Evolutionary conservation across 2,797 vertebrate species (phyloP), one percentile per base, ranked within the genome.

Genomic region (Lagocephalus sceleratus): DNA sequence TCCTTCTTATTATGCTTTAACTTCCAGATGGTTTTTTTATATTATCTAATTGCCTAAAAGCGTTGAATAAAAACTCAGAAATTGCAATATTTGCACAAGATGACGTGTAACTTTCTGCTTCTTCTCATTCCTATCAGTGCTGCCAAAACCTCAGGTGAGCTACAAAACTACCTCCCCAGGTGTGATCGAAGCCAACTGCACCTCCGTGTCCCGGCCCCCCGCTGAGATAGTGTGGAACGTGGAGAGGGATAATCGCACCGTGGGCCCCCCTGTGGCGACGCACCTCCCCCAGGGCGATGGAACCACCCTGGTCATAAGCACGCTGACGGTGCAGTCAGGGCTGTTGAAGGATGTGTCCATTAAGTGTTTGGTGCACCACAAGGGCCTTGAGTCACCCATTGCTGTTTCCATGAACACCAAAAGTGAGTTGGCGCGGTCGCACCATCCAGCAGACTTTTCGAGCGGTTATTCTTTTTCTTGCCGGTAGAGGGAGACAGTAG

Each of bases 391-490:
- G 74, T 86, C 89, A 1, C 85, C 91, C 0, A 91, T 92, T 25
- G 88, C 88, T 49, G 88, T 92, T 65, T 90, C 91, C 29, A 89
- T 92, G 91, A 92, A 92, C 85, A 92, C 89, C 20, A 92, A 92
- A 73, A 90, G 91, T 92, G 51, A 89, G 91, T 86, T 29, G n/a
- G 5, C 12, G 2, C 46, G n/a, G 7, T 4, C 11, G 14, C 47
- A 20, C 14, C 32, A 35, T 10, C 12, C 12, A 35, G 14, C 11
- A 35, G 29, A 29, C 29, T 29, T 25, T 1, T 29, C 9, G 29
- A 29, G 29, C 29, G 9, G 32, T 5, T 14, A 35, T 35, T 35
- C 9, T 1, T 35, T 15, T 35, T 35, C 12, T 3, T 35, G 32
- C 32, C 32, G 14, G 32, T 35, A 35, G 32, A 35, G 32, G 32